Evolutionary conservation across 2,888 invertebrate genomes (phyloP), one percentile per base, ranked within the genome.

Genomic region (Eristalis intricaria): DNA sequence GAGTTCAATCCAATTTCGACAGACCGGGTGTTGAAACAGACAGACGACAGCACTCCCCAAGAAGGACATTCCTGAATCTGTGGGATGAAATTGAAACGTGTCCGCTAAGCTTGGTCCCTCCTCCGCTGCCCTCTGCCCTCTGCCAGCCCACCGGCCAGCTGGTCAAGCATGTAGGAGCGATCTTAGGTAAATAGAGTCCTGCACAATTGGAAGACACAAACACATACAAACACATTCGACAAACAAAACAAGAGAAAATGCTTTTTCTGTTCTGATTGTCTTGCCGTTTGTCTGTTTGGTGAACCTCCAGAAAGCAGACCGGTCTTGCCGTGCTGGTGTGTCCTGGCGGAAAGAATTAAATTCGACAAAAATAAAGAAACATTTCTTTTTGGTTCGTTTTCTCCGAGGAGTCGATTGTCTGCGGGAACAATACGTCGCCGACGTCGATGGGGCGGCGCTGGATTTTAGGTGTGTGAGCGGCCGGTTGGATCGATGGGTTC

Each of bases 171-270:
- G 68, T 22, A 22, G 68, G 19, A 40, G 43, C 63, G 74, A 76
- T 73, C 81, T 68, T 81, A 85, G 81, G 77, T 78, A 86, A 86
- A 86, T 65, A 86, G 63, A 77, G 77, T 50, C 70, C 60, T 32
- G 64, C 13, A 77, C 63, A 69, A 82, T 85, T 74, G 43, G 77
- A 43, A 76, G 75, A 65, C 64, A 70, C 43, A n/a, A 43, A n/a
- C 43, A 43, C 43, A 43, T n/a, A n/a, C 43, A 43, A 4, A n/a
- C n/a, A n/a, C n/a, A n/a, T n/a, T 23, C 10, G 4, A 2, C 22
- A 58, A 22, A 60, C 22, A 60, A 11, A 66, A 29, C 32, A 32
- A 15, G 15, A 70, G 29, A 40, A 40, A 63, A 43, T 11, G 22
- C 56, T 68, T 43, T 61, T 73, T 73, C 61, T 35, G 73, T 26